phyloP scores from a whole-genome alignment of 1,140 invertebrate genomes.

The Holcopasites calliopsidis region DNA sequence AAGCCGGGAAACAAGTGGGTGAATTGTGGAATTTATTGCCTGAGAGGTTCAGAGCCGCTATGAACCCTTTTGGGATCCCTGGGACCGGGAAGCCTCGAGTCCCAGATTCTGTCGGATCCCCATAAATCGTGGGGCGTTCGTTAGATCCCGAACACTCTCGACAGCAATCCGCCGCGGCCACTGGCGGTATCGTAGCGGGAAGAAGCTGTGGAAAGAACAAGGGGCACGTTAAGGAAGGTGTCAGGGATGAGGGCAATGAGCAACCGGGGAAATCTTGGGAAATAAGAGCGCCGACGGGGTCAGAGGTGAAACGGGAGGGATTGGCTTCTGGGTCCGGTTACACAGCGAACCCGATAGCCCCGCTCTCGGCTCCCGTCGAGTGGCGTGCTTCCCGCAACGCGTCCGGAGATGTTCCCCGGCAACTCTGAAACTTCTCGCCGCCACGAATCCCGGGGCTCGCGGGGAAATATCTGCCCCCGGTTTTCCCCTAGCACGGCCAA shows the following conservation, averaged over 20 bases:
- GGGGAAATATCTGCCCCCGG: conserved; percentile 9
- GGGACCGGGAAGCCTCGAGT: neutral
- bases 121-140: neutral
- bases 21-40: no score
- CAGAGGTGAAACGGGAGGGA: conserved; percentile 1
- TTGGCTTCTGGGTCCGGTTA: conserved; percentile 58
- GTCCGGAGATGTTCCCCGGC: conserved; percentile 26
- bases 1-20: neutral
- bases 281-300: conserved; percentile 60
- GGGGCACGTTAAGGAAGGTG: conserved; percentile 14
- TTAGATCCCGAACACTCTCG: neutral
- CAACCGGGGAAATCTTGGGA: conserved; percentile 66
- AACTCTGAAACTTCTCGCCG: conserved; percentile 43
- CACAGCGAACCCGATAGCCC: conserved; percentile 67
- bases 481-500: neutral
- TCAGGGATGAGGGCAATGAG: conserved; percentile 66
- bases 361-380: conserved; percentile 56
- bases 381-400: conserved; percentile 26
- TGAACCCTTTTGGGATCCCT: neutral
- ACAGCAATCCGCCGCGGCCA: no score
- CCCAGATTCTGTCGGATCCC: neutral
- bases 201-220: conserved; percentile 4
- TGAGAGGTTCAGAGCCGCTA: no score
- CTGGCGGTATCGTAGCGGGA: no score
- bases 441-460: conserved; percentile 1